Percentiles rank a stretch among this genome's conserved stretches.
phyloP scores from a whole-genome alignment of 2,888 invertebrate genomes.

The Microplitis deprimator region DNA sequence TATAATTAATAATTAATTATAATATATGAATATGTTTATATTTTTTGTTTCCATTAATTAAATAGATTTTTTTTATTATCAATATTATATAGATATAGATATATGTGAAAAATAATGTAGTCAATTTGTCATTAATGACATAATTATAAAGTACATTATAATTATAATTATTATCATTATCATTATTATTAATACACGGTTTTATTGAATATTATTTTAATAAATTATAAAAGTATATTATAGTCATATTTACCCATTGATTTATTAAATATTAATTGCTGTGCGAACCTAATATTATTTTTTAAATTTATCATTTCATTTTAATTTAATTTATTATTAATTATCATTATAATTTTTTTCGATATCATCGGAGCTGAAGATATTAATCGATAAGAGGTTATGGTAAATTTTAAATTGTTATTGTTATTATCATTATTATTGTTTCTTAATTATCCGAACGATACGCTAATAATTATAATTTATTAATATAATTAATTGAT shows the following conservation, averaged over 20 bases:
- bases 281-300: conserved; percentile 45
- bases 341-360: not conserved
- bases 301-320: conserved; percentile 24
- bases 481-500: no score
- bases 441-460: not conserved
- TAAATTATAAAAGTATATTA: conserved; percentile 46
- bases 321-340: conserved; percentile 35
- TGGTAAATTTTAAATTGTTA: not conserved
- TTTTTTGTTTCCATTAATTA: conserved; percentile 27
- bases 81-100: conserved; percentile 39
- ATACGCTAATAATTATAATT: no score
- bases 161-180: conserved; percentile 3
- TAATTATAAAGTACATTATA: not conserved
- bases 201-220: conserved; percentile 32
- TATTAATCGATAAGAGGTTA: not conserved
- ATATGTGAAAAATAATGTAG: conserved; percentile 54
- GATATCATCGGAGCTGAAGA: not conserved
- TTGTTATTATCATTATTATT: not conserved
- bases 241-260: conserved; percentile 59
- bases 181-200: conserved; percentile 39
- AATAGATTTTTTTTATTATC: conserved; percentile 28
- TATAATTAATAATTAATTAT: not conserved
- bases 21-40: conserved; percentile 18
- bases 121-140: conserved; percentile 42
- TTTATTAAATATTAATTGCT: conserved; percentile 57